A percentile compares a stretch with the other conserved stretches of the same genome.
Conservation (phyloP, 2,113 vertebrate genomes). For the Bos javanicus region DNA sequence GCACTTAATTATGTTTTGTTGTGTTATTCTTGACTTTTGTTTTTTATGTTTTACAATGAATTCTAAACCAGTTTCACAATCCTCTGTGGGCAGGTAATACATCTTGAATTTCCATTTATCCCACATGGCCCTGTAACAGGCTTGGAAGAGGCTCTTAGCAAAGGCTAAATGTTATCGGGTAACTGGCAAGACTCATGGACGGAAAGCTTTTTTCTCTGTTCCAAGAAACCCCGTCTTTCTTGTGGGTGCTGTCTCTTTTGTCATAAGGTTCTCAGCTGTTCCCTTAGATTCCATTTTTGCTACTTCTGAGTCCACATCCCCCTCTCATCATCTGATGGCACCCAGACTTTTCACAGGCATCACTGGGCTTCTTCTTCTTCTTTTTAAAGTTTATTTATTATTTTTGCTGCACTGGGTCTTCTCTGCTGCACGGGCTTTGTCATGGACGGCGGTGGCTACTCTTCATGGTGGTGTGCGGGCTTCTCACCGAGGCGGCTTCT, state of each 20-base stretch:
- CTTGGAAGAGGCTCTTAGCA: neutral
- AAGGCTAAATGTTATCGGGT: neutral
- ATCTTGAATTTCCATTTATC: neutral
- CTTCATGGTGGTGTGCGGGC: accelerated
- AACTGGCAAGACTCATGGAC: neutral
- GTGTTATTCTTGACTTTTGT: neutral
- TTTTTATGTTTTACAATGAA: neutral
- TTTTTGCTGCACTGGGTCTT: neutral
- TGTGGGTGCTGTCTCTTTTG: neutral
- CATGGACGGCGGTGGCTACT: accelerated
- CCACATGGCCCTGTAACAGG: neutral
- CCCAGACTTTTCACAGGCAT: neutral
- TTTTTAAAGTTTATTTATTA: neutral
- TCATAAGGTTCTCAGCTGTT: neutral
- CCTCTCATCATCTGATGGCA: neutral
- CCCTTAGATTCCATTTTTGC: neutral
- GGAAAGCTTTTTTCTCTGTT: neutral
- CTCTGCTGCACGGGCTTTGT: accelerated
- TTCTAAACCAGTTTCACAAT: neutral
- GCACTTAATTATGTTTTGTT: neutral
- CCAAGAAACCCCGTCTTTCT: neutral
- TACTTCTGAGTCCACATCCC: neutral
- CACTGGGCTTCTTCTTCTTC: neutral
- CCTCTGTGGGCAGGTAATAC: neutral
- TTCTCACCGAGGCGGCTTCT: accelerated